Base-by-base conservation (phyloP, 2,888 invertebrate species). In the Seira musarum region DNA sequence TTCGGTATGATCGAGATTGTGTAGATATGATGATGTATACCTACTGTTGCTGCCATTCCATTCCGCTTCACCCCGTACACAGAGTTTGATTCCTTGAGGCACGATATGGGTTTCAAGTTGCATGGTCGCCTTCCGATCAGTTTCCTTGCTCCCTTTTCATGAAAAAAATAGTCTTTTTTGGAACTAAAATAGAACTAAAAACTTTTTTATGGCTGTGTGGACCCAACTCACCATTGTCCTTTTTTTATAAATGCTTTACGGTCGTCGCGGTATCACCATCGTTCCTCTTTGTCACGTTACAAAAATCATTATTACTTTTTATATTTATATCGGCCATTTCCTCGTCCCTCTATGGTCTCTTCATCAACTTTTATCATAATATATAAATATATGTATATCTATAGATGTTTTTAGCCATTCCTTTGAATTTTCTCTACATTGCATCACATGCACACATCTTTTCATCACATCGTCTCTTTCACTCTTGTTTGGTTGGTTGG, bases 81-180 rank as follows among this genome's bases (percentile, higher is more conserved):
- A 24, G 69, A 74, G 60, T 49, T 49, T 69, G 73, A 79, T 74
- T 80, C 74, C 73, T 70, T 73, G 21, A 49, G 79, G 73, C 64
- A 69, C 65, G 40, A 70, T 25, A 68, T 49, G 15, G 6, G 73
- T 79, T 69, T 75, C 67, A 65, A 64, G 65, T 80, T 74, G 69
- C 79, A 79, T 68, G 63, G 79, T 78, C 30, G 65, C 66, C 65
- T 53, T 73, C 40, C 40, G 22, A 60, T 66, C 66, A 21, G 40
- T 19, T 75, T 66, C 63, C 1, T 40, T 8, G 69, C n/a, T 25
- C 19, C 21, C 21, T 21, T 21, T 30, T 8, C 2, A 5, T 2
- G 30, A 30, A 30, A 30, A 30, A 30, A 30, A 30, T 30, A 2
- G 30, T 30, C 30, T 30, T 30, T 30, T 30, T 30, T 30, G 30